Conservation (phyloP, 2,888 invertebrate species). For the Euplagia quadripunctaria region DNA sequence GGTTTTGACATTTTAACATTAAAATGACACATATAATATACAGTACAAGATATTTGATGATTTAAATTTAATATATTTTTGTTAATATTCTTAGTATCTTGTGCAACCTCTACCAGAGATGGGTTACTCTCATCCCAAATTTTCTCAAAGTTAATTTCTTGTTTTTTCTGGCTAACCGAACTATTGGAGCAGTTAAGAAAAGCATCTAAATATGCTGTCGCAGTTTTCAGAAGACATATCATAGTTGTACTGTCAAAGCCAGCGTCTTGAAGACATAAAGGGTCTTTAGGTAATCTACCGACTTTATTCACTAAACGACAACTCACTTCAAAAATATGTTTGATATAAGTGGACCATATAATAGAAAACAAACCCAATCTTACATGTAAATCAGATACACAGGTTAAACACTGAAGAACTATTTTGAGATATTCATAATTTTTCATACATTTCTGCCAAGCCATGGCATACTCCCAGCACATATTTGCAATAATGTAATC, state of each 20-base stretch:
- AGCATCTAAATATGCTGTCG: constrained; percentile 80
- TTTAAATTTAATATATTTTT: constrained; percentile 93
- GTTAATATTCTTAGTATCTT: constrained; percentile 92
- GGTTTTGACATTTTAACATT: constrained; percentile 92
- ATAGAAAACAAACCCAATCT: constrained; percentile 94
- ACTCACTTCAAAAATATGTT: constrained; percentile 91
- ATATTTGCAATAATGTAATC: constrained; percentile 94
- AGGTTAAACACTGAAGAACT: constrained; percentile 90
- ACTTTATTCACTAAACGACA: constrained; percentile 93
- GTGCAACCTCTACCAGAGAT: constrained; percentile 92
- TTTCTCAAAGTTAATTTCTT: constrained; percentile 86
- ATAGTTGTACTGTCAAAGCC: constrained; percentile 90
- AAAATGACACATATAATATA: constrained; percentile 93
- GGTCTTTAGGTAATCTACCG: constrained; percentile 95
- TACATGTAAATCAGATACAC: constrained; percentile 89
- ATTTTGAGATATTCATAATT: constrained; percentile 90
- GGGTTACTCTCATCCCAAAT: constrained; percentile 90
- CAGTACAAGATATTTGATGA: constrained; percentile 91
- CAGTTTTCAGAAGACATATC: constrained; percentile 78
- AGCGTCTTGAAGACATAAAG: constrained; percentile 92
- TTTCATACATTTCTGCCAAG: constrained; percentile 94
- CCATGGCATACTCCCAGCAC: constrained; percentile 96
- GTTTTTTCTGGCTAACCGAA: constrained; percentile 71
- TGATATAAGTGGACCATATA: constrained; percentile 96
- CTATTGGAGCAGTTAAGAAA: constrained; percentile 78